Percentiles rank a stretch among this genome's conserved stretches.
These are phyloP conservation scores for Aldabrachelys gigantea DNA, from an alignment of 2,113 vertebrate genomes.

Conservation along the genomic window DNA sequence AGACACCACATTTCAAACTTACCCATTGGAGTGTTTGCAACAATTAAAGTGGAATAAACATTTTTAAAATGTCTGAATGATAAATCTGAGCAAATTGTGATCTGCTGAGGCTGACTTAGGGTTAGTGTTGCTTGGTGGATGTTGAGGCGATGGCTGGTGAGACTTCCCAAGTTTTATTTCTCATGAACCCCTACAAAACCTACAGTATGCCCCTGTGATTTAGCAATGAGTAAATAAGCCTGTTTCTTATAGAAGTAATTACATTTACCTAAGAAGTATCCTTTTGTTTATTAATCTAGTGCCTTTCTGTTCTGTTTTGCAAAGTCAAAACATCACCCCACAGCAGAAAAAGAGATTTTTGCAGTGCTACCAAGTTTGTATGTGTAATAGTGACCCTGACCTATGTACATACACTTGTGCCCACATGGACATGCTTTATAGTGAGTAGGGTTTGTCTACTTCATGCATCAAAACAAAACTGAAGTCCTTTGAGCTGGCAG, in stretches of 20 bases:
- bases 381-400: neutral
- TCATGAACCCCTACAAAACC: neutral
- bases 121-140: neutral
- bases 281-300: neutral
- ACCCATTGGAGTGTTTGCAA: neutral
- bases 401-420: accelerated
- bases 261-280: neutral
- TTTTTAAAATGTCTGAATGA: neutral
- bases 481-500: neutral
- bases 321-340: neutral
- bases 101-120: neutral
- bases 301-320: neutral
- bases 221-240: conserved; percentile 20
- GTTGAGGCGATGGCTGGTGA: neutral
- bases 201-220: neutral
- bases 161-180: neutral
- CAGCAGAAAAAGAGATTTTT: neutral
- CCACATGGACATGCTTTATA: neutral
- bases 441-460: neutral
- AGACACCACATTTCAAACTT: neutral
- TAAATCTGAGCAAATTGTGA: neutral
- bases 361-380: neutral
- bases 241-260: conserved; percentile 1
- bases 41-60: neutral
- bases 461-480: neutral